Base-by-base conservation (phyloP, 2,888 invertebrate species). In the Eupithecia exiguata region DNA sequence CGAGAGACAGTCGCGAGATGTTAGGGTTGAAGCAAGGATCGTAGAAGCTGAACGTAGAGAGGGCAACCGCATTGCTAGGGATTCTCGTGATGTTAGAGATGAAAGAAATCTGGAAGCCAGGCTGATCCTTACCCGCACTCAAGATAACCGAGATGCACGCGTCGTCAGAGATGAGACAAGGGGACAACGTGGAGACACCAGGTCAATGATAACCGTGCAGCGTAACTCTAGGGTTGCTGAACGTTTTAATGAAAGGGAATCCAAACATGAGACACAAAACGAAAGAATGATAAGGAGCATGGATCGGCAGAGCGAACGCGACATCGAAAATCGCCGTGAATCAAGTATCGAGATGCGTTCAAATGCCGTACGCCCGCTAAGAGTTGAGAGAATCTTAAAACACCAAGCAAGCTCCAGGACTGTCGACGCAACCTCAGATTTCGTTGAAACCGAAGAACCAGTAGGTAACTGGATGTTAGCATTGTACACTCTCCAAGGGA, bases 401-500 rank as follows among this genome's bases (percentile, higher is more conserved):
- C 82, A 75, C 14, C 79, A 81, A 46, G 81, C 81, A n/a, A 68
- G 69, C 21, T 78, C 76, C 70, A 78, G 79, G 63, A 80, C 78
- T 36, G 43, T 72, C 14, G 79, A 80, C 81, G 77, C 7, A 78
- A 83, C 6, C 71, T 66, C 38, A 10, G 21, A 46, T 46, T 71
- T 68, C n/a, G 66, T 72, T 21, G 69, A 80, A 18, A 38, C 77
- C 14, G 78, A 81, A 30, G 78, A 81, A 30, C 68, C 79, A 63
- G 67, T 77, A 36, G 68, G 81, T 49, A 88, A 83, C 74, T 92
- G 90, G 92, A 88, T 89, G 79, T 86, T 88, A 71, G 63, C 91
- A n/a, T 83, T 93, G 68, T 92, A 91, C 77, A 86, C 88, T 18
- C 65, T 93, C 69, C 93, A 93, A 84, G 90, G 82, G 16, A 84